A percentile compares a stretch with the other conserved stretches of the same genome.
These are phyloP conservation scores for Coregonus clupeaformis DNA, from an alignment of 2,113 vertebrate species.

Conservation along the genomic window DNA sequence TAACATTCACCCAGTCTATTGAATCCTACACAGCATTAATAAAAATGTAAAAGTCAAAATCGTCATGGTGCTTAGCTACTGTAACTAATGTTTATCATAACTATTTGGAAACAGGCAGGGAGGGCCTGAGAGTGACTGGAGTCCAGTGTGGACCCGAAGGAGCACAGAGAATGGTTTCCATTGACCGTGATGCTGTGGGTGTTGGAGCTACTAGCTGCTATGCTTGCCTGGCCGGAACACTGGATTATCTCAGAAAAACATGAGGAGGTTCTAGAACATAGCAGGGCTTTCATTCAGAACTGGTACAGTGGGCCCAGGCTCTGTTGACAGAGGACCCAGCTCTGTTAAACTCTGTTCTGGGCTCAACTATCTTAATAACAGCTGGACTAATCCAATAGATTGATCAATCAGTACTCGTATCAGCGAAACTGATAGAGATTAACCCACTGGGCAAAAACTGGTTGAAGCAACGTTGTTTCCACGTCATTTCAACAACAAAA, in stretches of 20 bases:
- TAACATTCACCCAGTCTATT: background rate
- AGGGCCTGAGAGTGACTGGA: slow-evolving; percentile 59
- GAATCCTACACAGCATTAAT: background rate
- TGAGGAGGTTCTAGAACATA: slow-evolving; percentile 77
- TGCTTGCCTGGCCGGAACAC: slow-evolving; percentile 65
- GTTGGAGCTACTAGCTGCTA: slow-evolving; percentile 58
- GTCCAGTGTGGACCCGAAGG: no score
- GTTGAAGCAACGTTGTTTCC: no score
- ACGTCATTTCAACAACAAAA: no score
- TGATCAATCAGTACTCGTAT: background rate
- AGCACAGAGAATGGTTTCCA: slow-evolving; percentile 73
- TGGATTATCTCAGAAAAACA: slow-evolving; percentile 80
- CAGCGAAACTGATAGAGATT: background rate
- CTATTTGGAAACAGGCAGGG: slow-evolving; percentile 57
- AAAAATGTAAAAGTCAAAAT: slow-evolving; percentile 15
- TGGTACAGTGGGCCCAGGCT: slow-evolving; percentile 67
- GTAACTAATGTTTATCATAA: slow-evolving; percentile 57
- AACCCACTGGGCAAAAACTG: background rate
- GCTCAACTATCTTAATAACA: slow-evolving; percentile 15
- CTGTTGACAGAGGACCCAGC: slow-evolving; percentile 40
- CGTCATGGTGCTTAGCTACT: slow-evolving; percentile 25
- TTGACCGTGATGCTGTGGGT: slow-evolving; percentile 73
- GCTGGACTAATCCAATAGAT: background rate
- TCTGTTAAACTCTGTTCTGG: slow-evolving; percentile 50
- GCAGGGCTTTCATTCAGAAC: slow-evolving; percentile 72